Evolutionary conservation across 37 sponge, comb jelly and placozoan genomes (phyloP).

Genomic region (Dysidea cf. avara): DNA sequence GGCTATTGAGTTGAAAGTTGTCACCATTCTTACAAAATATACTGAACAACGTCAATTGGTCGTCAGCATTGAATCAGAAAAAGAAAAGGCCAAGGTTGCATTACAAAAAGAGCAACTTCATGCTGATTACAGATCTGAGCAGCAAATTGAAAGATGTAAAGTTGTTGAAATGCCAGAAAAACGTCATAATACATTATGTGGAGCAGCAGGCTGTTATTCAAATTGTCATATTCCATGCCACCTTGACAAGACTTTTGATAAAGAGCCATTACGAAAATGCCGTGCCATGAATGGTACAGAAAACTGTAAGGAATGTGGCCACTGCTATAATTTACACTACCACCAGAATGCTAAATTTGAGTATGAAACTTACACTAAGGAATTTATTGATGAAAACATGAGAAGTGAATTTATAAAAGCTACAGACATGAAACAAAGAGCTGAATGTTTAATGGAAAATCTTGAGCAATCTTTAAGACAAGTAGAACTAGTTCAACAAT

Average conservation of each 20-base stretch:
- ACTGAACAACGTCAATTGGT: neutral
- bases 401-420: constrained; percentile 31
- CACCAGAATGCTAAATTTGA: constrained; percentile 3
- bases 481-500: neutral
- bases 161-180: neutral
- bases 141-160: neutral
- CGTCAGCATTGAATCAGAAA: neutral
- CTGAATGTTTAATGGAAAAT: neutral
- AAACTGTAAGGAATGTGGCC: constrained; percentile 25
- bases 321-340: constrained; percentile 18
- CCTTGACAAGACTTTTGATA: constrained; percentile 12
- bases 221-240: constrained; percentile 38
- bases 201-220: constrained; percentile 15
- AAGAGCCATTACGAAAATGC: constrained; percentile 27
- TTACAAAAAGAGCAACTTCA: neutral
- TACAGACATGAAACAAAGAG: constrained; percentile 6
- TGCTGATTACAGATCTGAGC: neutral
- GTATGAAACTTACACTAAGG: neutral
- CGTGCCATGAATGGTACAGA: constrained; percentile 20
- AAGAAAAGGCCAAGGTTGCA: constrained; percentile 7
- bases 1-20: constrained; percentile 11
- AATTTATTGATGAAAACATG: constrained; percentile 1
- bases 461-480: neutral
- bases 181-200: constrained; percentile 38
- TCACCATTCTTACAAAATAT: neutral